These are phyloP conservation scores for Smithornis capensis DNA, from an alignment of 2,113 vertebrate species.

Conservation along the genomic window DNA sequence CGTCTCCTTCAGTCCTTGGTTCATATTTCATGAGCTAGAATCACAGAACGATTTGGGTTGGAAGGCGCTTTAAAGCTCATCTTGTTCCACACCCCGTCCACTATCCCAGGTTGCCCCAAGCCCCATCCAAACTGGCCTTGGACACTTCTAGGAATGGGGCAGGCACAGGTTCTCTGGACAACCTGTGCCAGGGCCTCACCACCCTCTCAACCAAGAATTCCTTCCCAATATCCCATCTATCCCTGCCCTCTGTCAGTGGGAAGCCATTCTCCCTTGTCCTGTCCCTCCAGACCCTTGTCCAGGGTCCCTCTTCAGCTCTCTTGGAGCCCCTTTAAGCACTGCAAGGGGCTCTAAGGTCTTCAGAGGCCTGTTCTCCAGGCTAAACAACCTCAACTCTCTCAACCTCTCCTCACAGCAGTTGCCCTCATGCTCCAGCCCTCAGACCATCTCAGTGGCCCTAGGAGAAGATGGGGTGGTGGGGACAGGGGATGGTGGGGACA, in stretches of 20 bases:
- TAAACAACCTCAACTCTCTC: background rate
- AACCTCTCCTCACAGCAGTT: background rate
- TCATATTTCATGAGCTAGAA: background rate
- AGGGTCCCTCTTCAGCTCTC: background rate
- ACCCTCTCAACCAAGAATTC: background rate
- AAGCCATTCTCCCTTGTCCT: background rate
- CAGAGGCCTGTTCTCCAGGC: background rate
- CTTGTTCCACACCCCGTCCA: background rate
- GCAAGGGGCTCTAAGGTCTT: background rate
- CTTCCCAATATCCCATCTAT: background rate
- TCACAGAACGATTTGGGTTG: background rate
- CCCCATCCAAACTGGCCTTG: background rate
- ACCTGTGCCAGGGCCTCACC: background rate
- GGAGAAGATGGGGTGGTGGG: background rate
- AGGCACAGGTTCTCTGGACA: background rate
- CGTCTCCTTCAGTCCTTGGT: background rate
- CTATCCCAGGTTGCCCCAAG: fast-evolving
- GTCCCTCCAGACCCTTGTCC: background rate
- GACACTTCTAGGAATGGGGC: background rate
- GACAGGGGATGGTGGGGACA: background rate
- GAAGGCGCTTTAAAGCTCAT: background rate
- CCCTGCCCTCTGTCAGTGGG: background rate
- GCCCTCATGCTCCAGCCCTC: background rate
- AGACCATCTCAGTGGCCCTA: background rate
- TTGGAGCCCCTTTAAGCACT: background rate